A percentile compares a stretch with the other conserved stretches of the same genome.
These are phyloP conservation scores for Chrosomus eos DNA, from an alignment of 2,797 vertebrate species.

Conservation along the genomic window DNA sequence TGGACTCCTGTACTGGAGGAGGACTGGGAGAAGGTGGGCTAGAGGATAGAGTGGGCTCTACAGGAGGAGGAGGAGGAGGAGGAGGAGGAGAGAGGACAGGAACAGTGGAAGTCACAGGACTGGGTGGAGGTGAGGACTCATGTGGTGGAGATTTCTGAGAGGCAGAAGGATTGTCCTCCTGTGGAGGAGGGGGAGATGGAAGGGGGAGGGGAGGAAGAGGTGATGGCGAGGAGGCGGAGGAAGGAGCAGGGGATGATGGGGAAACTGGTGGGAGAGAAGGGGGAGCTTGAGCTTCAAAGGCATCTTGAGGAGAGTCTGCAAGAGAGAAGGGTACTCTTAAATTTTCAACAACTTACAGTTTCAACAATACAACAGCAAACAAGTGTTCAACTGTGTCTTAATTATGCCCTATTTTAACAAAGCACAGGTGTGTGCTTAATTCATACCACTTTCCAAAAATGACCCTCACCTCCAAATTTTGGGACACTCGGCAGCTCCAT, in stretches of 20 bases:
- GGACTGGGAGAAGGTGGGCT: constrained; percentile 68
- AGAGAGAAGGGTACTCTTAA: constrained; percentile 39
- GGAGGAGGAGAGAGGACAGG: constrained; percentile 66
- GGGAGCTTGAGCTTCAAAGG: constrained; percentile 65
- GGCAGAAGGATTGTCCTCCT: constrained; percentile 64
- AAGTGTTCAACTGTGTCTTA: not conserved
- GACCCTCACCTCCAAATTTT: constrained; percentile 71
- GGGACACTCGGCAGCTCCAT: constrained; percentile 73
- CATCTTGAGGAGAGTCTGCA: constrained; percentile 73
- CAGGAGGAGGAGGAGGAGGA: constrained; percentile 54
- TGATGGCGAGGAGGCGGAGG: constrained; percentile 75
- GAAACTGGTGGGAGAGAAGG: constrained; percentile 64
- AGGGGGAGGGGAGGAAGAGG: constrained; percentile 76
- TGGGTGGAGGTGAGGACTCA: constrained; percentile 61
- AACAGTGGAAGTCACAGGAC: constrained; percentile 58
- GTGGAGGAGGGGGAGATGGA: constrained; percentile 70
- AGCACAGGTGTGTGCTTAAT: not conserved
- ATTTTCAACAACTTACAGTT: not conserved
- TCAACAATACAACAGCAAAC: not conserved
- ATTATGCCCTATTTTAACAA: constrained; percentile 17
- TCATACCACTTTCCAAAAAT: constrained; percentile 15
- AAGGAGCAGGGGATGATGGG: constrained; percentile 60
- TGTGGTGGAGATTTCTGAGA: constrained; percentile 51
- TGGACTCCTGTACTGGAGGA: constrained; percentile 60
- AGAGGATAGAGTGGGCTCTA: constrained; percentile 75